Base-by-base conservation (phyloP, 2,797 vertebrate species). In the Thripadectes ignobilis region DNA sequence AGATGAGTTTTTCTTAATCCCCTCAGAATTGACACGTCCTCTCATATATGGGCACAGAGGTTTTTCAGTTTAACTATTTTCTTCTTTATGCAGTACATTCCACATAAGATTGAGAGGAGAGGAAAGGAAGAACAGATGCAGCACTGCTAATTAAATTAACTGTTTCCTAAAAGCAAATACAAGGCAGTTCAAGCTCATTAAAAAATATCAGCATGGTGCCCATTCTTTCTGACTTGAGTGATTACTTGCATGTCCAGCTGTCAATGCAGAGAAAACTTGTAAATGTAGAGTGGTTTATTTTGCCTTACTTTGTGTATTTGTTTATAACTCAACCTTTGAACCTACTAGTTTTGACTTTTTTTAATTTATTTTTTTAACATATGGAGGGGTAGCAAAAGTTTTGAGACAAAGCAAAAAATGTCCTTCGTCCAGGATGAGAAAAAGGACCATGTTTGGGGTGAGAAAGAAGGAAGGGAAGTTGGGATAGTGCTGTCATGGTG, bases 121-220 rank as follows among this genome's bases (percentile, higher is more conserved):
- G 38, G 26, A 46, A 65, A 80, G 46, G 57, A 88, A 72, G 58
- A 95, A 48, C 62, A 77, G 65, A 81, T 8, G 15, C 45, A 73
- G 34, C 4, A 3, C 20, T 85, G 32, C 34, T 91, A 83, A 91
- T 89, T 91, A 38, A 93, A 74, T 95, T 43, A 85, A 12, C 46
- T 18, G 18, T 92, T 94, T 91, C 65, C 93, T 89, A 93, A 82
- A 90, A 94, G 15, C 34, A 82, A 78, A 80, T 68, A 78, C 20
- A 29, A 85, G 52, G n/a, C 62, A 55, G 43, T 66, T 92, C n/a
- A 62, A 4, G 61, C 76, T 86, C 16, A 17, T 77, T 22, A 3
- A 62, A 79, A 68, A 84, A 32, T 30, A 57, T 5, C 45, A 83
- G 45, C 59, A 63, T 41, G 36, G 66, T 82, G 23, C 24, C 52